Conservation (phyloP, 2,888 invertebrate species). For the Selenia dentaria region DNA sequence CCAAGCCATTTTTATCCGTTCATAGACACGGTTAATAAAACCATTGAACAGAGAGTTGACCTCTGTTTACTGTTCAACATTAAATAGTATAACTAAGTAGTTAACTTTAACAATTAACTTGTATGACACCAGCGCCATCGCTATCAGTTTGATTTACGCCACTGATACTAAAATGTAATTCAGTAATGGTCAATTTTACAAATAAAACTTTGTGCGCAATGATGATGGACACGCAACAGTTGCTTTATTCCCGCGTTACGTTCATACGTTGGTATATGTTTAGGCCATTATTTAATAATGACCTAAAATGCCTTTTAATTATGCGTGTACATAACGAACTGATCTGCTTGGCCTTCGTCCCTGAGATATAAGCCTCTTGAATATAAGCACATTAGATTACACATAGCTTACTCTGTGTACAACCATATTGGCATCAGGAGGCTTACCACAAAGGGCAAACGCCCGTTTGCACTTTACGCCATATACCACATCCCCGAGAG, state of each 20-base stretch:
- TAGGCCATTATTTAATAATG: too few species aligned
- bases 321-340: too few species aligned
- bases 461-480: too few species aligned
- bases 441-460: too few species aligned
- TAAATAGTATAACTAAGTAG: conserved; percentile 18
- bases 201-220: conserved; percentile 46
- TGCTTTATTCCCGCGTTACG: conserved; percentile 21
- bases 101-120: conserved; percentile 29
- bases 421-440: too few species aligned
- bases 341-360: too few species aligned
- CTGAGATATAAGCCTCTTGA: too few species aligned
- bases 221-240: conserved; percentile 59
- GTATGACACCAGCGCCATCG: conserved; percentile 30
- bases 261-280: conserved; percentile 17
- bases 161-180: conserved; percentile 56
- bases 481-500: too few species aligned
- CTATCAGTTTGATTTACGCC: conserved; percentile 52
- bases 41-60: conserved; percentile 34
- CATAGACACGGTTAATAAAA: not conserved
- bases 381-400: too few species aligned
- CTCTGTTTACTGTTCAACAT: conserved; percentile 29
- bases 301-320: too few species aligned
- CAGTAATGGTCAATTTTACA: conserved; percentile 56
- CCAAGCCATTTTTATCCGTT: not conserved
- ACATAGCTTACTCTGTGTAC: too few species aligned